phyloP scores from a whole-genome alignment of 2,888 invertebrate species.

The Rhodophaea formosa region DNA sequence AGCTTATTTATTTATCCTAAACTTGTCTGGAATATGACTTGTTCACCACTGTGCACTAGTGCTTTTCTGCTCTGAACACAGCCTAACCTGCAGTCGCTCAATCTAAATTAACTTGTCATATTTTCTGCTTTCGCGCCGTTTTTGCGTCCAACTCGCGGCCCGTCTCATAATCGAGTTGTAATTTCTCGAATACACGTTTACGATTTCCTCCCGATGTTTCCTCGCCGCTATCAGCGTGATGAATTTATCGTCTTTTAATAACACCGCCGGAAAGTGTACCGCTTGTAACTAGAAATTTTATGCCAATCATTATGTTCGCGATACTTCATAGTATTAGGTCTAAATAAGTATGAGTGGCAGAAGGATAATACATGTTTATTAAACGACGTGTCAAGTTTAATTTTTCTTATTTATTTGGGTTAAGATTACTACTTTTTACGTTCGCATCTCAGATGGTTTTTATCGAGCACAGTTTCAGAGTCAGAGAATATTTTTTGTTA shows the following conservation, averaged over 20 bases:
- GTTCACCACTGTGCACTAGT: no score
- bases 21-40: no score
- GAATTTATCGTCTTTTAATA: conserved; percentile 63
- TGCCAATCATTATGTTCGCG: conserved; percentile 30
- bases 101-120: conserved; percentile 73
- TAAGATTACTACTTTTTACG: no score
- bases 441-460: no score
- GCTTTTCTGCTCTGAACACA: background rate
- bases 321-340: background rate
- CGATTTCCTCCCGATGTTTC: conserved; percentile 48
- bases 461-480: no score
- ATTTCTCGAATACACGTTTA: conserved; percentile 50
- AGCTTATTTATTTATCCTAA: no score
- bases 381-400: no score
- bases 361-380: background rate
- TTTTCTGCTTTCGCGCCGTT: conserved; percentile 56
- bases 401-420: no score
- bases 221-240: conserved; percentile 36
- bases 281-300: conserved; percentile 52
- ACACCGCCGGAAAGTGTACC: conserved; percentile 51
- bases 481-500: background rate
- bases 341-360: background rate
- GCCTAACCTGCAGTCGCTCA: conserved; percentile 60
- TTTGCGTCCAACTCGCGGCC: conserved; percentile 41
- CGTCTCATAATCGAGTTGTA: conserved; percentile 52